Evolutionary conservation across 1,140 invertebrate species (phyloP), one percentile per base, ranked within the genome.

Genomic region (Delia radicum): DNA sequence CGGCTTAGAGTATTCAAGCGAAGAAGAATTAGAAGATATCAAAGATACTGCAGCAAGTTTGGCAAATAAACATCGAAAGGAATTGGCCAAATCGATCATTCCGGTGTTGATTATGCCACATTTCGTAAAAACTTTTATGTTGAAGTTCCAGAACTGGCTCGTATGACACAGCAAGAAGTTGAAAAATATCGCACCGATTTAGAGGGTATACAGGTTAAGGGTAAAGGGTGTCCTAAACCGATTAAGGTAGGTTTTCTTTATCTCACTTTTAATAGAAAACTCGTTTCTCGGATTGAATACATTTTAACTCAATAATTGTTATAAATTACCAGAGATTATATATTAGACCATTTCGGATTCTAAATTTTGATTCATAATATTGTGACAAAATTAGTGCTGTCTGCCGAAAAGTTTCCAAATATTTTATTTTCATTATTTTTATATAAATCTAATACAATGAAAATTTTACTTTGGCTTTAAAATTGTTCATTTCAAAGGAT

Each of bases 71-170:
- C 94, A 95, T 82, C 94, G 93, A 78, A 95, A 97, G 81, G 96
- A 98, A 85, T 85, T 96, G 29, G 93, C 94, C 2, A 96, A 96
- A 94, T 96, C 6, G 95, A 97, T 87, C 95, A 97, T 81, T 89
- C 92, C 4, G 90, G 90, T 24, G 92, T 96, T 3, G 90, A 93
- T 18, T 99, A 99, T 87, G 89, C 92, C 63, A 87, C 94, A 12
- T 99, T 99, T 83, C 91, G 95, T 69, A 99, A 99, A 88, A 91
- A 94, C 78, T 99, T 99, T 81, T 99, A 99, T 87, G 94, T 97
- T 4, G 98, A 99, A 91, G 90, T 92, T 4, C 91, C 88, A 55
- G 91, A 92, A 81, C 90, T 98, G 80, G 90, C 94, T 6, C 92
- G 92, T 82, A 98, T 99, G 97, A 95, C 95, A 0, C 81, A 90